Base-by-base conservation (phyloP, 2,888 invertebrate genomes). In the Laspeyria flexula region DNA sequence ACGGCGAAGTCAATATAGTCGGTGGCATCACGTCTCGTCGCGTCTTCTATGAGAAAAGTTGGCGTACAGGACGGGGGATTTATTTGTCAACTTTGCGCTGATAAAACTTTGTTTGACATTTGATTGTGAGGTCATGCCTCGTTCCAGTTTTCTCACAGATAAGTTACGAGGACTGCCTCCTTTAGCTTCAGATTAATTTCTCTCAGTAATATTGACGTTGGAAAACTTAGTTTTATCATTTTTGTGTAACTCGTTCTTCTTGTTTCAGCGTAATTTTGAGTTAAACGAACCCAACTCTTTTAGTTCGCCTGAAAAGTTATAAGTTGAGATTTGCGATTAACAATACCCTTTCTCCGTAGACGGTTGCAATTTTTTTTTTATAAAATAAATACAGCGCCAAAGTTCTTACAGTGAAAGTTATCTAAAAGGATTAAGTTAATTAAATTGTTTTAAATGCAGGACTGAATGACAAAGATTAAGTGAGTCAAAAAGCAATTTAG, bases 101-200 rank as follows among this genome's bases (percentile, higher is more conserved):
- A 90, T 90, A 90, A 91, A 91, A 91, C 79, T 92, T 90, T 83
- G 84, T 88, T 88, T 85, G 88, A 85, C 86, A 80, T 88, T 86
- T 87, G 88, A 89, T 90, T 90, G 89, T 85, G 79, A 83, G 87
- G 86, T 85, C 88, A 84, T 82, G 80, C 85, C 73, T 72, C 65
- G 66, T 69, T 66, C 62, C 66, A 63, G 75, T 65, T 77, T 77
- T 77, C 77, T 74, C 61, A 51, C 56, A 79, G 86, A 88, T 81
- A 84, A 84, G 65, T 84, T 81, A 73, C 59, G 62, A 72, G 73
- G 46, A 70, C 63, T 65, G 43, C 64, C 76, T 71, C 76, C 80
- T 81, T 61, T 78, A 73, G 73, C 75, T 77, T 55, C 65, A 77
- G 77, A 83, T 81, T 83, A 84, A 86, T 85, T 82, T 78, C 69